A percentile compares a stretch with the other conserved stretches of the same genome.
These are phyloP conservation scores for Scaptomyza reducta DNA, from an alignment of 2,888 invertebrate species.

Conservation along the genomic window DNA sequence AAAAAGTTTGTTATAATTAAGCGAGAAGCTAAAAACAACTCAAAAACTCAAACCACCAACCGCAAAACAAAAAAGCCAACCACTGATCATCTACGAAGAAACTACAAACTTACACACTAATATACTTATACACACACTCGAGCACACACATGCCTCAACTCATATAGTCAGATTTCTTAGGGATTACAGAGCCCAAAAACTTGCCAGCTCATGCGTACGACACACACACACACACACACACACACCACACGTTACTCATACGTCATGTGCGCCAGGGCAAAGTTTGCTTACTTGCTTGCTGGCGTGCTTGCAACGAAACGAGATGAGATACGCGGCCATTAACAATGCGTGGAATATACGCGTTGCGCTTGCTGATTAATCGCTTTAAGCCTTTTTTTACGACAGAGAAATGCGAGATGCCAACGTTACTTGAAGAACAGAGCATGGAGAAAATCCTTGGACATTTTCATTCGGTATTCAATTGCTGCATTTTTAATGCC, in stretches of 20 bases:
- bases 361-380: slow-evolving; percentile 58
- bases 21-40: slow-evolving; percentile 71
- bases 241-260: slow-evolving; percentile 46
- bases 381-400: slow-evolving; percentile 38
- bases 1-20: slow-evolving; percentile 77
- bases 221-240: slow-evolving; percentile 9
- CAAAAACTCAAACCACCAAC: slow-evolving; percentile 42
- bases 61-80: slow-evolving; percentile 26
- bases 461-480: slow-evolving; percentile 67
- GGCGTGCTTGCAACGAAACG: neutral
- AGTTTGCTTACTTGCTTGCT: slow-evolving; percentile 21
- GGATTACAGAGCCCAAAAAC: slow-evolving; percentile 40
- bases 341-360: slow-evolving; percentile 33
- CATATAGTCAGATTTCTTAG: slow-evolving; percentile 19
- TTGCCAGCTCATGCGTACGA: slow-evolving; percentile 47
- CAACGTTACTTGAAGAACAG: neutral
- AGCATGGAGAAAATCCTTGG: slow-evolving; percentile 7
- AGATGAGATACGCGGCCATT: slow-evolving; percentile 38
- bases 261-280: slow-evolving; percentile 46
- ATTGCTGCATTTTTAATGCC: slow-evolving; percentile 77
- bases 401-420: neutral
- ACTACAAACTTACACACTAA: neutral
- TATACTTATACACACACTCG: neutral
- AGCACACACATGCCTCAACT: neutral
- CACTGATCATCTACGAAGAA: slow-evolving; percentile 18